Base-by-base conservation (phyloP, 2,113 vertebrate genomes). In the Furnarius figulus region DNA sequence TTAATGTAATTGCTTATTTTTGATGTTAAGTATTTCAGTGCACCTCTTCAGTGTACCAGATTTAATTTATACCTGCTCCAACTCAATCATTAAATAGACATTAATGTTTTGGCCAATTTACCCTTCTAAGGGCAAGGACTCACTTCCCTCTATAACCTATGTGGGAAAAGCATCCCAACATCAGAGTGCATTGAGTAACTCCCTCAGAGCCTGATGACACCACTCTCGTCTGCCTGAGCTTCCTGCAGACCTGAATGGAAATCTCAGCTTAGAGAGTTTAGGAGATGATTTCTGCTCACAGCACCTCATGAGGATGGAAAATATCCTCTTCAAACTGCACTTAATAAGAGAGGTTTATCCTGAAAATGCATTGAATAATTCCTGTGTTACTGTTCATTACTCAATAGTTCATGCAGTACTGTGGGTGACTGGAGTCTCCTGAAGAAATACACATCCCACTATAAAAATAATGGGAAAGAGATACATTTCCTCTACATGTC, bases 151-250 rank as follows among this genome's bases (percentile, higher is more conserved):
- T 31, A 1, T 25, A 22, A 8, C 2, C 5, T 6, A 0, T 3
- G 5, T 71, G 5, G 6, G 37, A 20, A 21, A 67, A 93, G 50
- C 42, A 59, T 62, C 20, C 14, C 49, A 33, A 3, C 1, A 17
- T 35, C 44, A 59, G 2, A 5, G 18, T 55, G 18, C 23, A 14
- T 12, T 15, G 31, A 25, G 0, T 4, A 9, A 22, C 40, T 79
- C 39, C 24, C 10, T 61, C 22, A 17, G 62, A 44, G 44, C 25
- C 18, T 65, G 56, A 47, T 42, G 62, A 30, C 49, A 68, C 44
- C 0, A 0, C 31, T 37, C 9, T 40, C 2, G 0, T 4, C 9
- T 42, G 16, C 30, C 49, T 50, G 49, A 82, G 14, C 17, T 85
- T 68, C 65, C 49, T 8, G 2, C 0, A 0, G 70, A 61, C 14